Evolutionary conservation across 2,113 vertebrate species (phyloP).

Genomic region (Pristiophorus japonicus): DNA sequence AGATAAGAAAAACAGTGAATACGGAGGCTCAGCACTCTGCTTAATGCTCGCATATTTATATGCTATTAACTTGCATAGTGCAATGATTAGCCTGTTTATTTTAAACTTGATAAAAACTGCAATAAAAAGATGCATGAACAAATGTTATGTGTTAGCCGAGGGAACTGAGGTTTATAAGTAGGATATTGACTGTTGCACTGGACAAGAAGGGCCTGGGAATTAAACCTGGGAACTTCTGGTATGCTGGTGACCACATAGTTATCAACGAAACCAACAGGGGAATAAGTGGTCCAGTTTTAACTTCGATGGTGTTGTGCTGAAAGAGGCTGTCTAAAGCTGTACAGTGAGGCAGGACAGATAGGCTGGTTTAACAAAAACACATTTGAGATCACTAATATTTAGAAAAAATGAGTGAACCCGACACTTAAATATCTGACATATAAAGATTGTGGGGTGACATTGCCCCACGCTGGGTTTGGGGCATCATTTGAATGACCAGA

Average conservation of each 20-base stretch:
- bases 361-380: background rate
- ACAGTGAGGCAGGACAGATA: background rate
- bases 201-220: background rate
- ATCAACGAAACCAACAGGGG: background rate
- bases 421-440: background rate
- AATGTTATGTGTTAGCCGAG: background rate
- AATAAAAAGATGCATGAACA: background rate
- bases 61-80: too few relatives aligned
- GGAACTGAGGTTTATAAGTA: background rate
- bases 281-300: background rate
- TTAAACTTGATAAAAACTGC: background rate
- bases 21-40: background rate
- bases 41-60: background rate
- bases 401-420: background rate
- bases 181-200: background rate
- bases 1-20: background rate
- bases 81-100: background rate
- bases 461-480: too few relatives aligned
- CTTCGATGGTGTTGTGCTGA: background rate
- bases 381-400: background rate
- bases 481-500: too few relatives aligned
- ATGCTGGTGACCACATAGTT: background rate
- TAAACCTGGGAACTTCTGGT: background rate
- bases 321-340: background rate
- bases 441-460: too few relatives aligned